Evolutionary conservation across 2,797 vertebrate genomes (phyloP).

Genomic region (Centropyge bicolor): DNA sequence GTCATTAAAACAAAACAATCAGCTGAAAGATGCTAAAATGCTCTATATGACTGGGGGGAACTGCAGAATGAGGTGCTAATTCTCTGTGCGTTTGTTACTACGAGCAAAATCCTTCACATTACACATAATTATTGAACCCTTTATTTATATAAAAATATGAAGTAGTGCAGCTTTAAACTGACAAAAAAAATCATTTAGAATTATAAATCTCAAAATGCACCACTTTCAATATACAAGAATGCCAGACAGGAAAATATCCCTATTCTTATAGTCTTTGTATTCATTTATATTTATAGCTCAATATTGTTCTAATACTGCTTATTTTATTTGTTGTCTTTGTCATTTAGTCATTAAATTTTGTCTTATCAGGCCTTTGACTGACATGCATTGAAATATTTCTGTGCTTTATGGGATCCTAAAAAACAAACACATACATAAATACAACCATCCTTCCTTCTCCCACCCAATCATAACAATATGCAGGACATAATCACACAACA

Average conservation of each 20-base stretch:
- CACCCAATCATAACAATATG: constrained; percentile 33
- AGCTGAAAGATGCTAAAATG: neutral
- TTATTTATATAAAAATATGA: neutral
- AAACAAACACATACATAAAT: constrained; percentile 16
- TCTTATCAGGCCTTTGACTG: neutral
- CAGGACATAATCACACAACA: constrained; percentile 50
- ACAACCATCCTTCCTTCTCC: neutral
- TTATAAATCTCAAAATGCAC: neutral
- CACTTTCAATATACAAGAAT: neutral
- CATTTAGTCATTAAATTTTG: neutral
- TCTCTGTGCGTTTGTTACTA: neutral
- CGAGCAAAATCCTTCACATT: neutral
- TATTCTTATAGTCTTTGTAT: neutral
- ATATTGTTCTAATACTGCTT: neutral
- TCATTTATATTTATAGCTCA: neutral
- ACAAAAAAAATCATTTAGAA: neutral
- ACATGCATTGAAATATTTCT: constrained; percentile 10
- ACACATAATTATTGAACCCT: neutral
- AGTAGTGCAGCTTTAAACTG: neutral
- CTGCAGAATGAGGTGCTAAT: neutral
- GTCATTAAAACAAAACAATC: neutral
- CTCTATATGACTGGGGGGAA: neutral
- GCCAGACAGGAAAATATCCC: neutral
- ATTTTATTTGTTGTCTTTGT: neutral
- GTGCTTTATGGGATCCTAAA: neutral